Evolutionary conservation across 2,797 vertebrate species (phyloP), one percentile per base, ranked within the genome.

Genomic region (Phrynocephalus forsythii): DNA sequence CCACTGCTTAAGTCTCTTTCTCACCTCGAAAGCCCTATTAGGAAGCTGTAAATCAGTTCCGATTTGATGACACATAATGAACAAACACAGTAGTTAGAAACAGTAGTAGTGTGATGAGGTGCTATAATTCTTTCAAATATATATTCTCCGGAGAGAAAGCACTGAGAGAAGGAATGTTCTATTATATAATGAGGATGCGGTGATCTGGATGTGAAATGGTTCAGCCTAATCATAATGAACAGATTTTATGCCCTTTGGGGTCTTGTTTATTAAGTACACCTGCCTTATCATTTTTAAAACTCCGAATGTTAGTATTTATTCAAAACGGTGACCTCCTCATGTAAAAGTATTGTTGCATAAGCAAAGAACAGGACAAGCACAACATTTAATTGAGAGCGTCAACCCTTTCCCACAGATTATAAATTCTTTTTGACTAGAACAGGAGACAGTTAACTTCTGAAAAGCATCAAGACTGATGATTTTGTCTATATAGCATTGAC

Each of bases 401-500:
- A 93, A 85, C 67, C 75, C 86, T 96, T 96, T 96, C 95, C 91
- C 94, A 94, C 90, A 82, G 86, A 97, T 96, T 97, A 98, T 97
- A 97, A 97, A 98, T 98, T 97, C 92, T 95, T 96, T 97, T 97
- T 97, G 94, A 97, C 97, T 98, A 96, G 96, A 97, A 97, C 96
- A 97, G 97, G 97, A 98, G 98, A 98, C 96, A 94, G 96, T 96
- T 97, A 97, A 96, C 95, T 98, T 98, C 98, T 99, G 98, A 98
- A 98, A 97, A 97, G 97, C 98, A 98, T 98, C 97, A 98, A 98
- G 98, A 99, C 97, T 98, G 98, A 99, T 99, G 98, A 98, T 99
- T 97, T 99, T 98, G 98, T 98, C 98, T 98, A 98, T 98, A 98
- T 98, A 97, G 96, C 98, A 99, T 98, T 99, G 98, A 99, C 98